These are phyloP conservation scores for Tachyglossus aculeatus DNA, from an alignment of 2,797 vertebrate species.

Conservation along the genomic window DNA sequence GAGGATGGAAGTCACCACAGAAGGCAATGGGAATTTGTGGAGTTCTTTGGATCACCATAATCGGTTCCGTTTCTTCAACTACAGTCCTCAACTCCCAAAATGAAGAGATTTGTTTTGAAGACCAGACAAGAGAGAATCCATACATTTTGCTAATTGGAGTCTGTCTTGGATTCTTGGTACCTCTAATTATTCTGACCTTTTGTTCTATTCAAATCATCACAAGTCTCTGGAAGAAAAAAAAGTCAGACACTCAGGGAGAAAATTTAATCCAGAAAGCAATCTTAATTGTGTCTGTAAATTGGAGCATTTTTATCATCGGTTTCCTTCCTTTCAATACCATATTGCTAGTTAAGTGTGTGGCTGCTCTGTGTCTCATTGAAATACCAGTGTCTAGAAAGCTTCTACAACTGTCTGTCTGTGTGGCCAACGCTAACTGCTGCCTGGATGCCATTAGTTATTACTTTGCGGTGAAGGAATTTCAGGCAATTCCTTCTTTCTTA, in stretches of 20 bases:
- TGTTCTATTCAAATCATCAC: conserved; percentile 18
- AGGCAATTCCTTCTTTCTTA: conserved; percentile 19
- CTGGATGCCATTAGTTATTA: conserved; percentile 83
- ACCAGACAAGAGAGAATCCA: not conserved
- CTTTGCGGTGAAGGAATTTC: conserved; percentile 75
- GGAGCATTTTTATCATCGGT: conserved; percentile 74
- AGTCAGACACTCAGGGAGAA: not conserved
- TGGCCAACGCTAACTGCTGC: conserved; percentile 82
- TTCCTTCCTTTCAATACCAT: conserved; percentile 69
- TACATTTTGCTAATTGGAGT: not conserved
- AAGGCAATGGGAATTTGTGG: conserved; percentile 16
- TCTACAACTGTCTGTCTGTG: conserved; percentile 48
- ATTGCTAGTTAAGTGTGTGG: not conserved
- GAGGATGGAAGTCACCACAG: not conserved
- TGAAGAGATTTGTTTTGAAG: not conserved
- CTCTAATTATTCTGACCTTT: not conserved
- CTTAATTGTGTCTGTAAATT: conserved; percentile 69
- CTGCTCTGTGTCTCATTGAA: not conserved
- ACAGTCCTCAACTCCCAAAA: not conserved
- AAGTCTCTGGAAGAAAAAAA: not conserved
- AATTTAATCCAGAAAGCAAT: conserved; percentile 51
- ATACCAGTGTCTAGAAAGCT: not conserved
- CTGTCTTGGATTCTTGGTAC: conserved; percentile 20
- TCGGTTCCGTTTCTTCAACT: not conserved
- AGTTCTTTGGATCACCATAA: not conserved